Evolutionary conservation across 1,140 invertebrate genomes (phyloP).

Genomic region (Pteromalus puparum): DNA sequence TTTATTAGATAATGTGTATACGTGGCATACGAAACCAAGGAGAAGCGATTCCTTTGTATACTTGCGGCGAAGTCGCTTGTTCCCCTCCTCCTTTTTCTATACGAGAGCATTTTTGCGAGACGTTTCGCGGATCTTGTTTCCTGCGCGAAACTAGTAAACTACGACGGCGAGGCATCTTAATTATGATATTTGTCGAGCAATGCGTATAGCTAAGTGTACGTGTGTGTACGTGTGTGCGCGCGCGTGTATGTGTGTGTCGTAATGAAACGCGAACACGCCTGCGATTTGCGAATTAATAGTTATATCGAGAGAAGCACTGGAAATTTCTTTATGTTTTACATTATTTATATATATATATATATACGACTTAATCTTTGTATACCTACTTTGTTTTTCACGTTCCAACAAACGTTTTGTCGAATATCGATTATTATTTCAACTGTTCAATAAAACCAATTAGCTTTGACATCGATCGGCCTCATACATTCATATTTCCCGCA

Average conservation of each 20-base stretch:
- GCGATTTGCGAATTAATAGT: conserved; percentile 24
- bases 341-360: background rate
- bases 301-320: background rate
- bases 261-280: conserved; percentile 5
- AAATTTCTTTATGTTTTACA: conserved; percentile 32
- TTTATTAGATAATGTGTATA: conserved; percentile 47
- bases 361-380: background rate
- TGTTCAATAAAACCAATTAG: conserved; percentile 43
- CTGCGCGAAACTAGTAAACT: conserved; percentile 6
- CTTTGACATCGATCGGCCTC: background rate
- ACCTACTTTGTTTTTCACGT: conserved; percentile 11
- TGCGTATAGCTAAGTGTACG: background rate
- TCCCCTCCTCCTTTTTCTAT: conserved; percentile 30
- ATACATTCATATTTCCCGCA: background rate
- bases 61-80: conserved; percentile 38
- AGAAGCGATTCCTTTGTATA: conserved; percentile 45
- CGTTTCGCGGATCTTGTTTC: conserved; percentile 1
- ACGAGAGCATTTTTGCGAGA: conserved; percentile 26
- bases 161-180: background rate
- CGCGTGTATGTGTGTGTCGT: background rate
- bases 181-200: conserved; percentile 41
- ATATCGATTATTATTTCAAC: conserved; percentile 36
- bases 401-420: conserved; percentile 35
- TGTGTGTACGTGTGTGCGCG: background rate
- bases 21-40: conserved; percentile 30